Percentiles rank a stretch among this genome's conserved stretches.
Conservation (phyloP, 2,797 vertebrate genomes). For the Oreortyx pictus region DNA sequence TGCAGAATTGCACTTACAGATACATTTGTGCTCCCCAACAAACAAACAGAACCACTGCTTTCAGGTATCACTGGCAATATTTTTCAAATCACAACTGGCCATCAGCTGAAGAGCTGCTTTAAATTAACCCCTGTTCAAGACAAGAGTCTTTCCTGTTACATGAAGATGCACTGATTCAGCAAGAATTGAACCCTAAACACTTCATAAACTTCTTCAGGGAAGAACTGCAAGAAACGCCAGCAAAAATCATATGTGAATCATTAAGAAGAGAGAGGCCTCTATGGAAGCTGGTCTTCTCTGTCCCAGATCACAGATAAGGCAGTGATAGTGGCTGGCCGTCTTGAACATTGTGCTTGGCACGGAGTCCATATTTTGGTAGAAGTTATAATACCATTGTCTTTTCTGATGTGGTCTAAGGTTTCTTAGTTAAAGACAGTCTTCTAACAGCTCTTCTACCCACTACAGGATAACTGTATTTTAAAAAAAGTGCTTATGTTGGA, state of each 20-base stretch:
- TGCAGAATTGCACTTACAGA: neutral
- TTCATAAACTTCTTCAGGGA: constrained; percentile 62
- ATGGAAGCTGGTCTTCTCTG: neutral
- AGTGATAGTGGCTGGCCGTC: neutral
- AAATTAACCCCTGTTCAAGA: constrained; percentile 68
- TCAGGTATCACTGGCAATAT: constrained; percentile 19
- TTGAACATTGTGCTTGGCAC: neutral
- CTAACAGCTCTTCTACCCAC: neutral
- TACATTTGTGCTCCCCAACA: neutral
- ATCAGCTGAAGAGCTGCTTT: constrained; percentile 70
- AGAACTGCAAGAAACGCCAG: constrained; percentile 37
- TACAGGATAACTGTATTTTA: constrained; percentile 26
- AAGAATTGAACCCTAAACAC: constrained; percentile 64
- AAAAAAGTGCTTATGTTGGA: constrained; percentile 43
- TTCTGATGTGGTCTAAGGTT: constrained; percentile 33
- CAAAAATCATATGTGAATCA: constrained; percentile 71
- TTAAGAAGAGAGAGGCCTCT: constrained; percentile 44
- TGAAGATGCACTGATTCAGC: constrained; percentile 78
- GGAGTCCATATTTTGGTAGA: neutral
- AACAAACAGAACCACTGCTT: constrained; percentile 42
- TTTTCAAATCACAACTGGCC: constrained; percentile 12
- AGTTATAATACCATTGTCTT: neutral
- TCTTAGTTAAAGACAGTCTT: constrained; percentile 35
- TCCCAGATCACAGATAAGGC: neutral
- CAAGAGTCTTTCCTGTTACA: constrained; percentile 62